Evolutionary conservation across 2,113 vertebrate species (phyloP).

Genomic region (Myrmecophaga tridactyla): DNA sequence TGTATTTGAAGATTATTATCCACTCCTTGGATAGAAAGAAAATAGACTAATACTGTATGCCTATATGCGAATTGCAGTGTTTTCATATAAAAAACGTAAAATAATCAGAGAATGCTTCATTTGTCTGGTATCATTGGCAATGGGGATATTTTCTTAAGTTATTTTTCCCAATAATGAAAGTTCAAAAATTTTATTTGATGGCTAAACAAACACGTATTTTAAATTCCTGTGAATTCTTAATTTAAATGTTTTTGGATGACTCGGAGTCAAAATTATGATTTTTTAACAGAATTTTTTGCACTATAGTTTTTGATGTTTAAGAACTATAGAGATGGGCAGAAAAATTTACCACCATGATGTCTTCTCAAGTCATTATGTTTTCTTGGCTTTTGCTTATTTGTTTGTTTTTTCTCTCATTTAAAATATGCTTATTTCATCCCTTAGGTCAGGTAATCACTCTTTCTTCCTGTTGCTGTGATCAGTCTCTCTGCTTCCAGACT

Average conservation of each 20-base stretch:
- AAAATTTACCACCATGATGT: neutral
- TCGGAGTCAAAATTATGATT: neutral
- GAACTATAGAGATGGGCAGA: neutral
- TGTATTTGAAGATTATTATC: slow-evolving; percentile 30
- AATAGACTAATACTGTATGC: neutral
- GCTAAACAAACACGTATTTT: neutral
- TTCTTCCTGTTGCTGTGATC: neutral
- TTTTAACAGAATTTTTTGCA: neutral
- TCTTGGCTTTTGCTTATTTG: neutral
- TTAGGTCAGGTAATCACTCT: neutral
- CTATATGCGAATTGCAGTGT: neutral
- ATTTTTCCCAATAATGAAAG: neutral
- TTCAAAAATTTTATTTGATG: neutral
- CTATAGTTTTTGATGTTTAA: neutral
- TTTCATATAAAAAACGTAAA: slow-evolving; percentile 1
- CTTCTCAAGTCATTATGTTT: neutral
- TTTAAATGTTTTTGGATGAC: neutral
- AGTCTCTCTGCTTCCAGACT: neutral
- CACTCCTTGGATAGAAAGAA: neutral
- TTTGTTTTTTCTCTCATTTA: neutral
- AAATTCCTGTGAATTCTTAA: neutral
- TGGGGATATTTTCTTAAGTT: neutral
- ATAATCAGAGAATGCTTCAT: slow-evolving; percentile 5
- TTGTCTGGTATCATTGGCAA: neutral
- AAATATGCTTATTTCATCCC: neutral